These are phyloP conservation scores for Orycteropus afer DNA, from an alignment of 2,113 vertebrate genomes.

Conservation along the genomic window DNA sequence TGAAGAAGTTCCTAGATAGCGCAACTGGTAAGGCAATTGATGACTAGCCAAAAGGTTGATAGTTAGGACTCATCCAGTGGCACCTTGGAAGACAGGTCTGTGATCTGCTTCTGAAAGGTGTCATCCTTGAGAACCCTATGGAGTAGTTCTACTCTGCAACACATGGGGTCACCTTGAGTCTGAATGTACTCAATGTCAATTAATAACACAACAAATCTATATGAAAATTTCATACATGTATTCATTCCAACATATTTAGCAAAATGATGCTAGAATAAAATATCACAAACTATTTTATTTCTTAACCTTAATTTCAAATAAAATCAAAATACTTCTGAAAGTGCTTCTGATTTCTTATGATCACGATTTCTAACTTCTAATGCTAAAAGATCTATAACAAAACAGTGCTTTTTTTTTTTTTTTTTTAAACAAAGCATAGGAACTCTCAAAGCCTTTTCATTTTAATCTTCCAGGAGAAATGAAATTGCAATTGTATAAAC, in stretches of 20 bases:
- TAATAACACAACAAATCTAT: neutral
- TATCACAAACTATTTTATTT: neutral
- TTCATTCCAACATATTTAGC: neutral
- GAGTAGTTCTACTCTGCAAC: neutral
- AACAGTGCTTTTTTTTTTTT: too few relatives aligned
- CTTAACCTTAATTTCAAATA: neutral
- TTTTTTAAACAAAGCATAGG: neutral
- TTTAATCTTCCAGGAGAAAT: slow-evolving; percentile 12
- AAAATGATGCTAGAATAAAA: neutral
- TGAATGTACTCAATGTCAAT: neutral
- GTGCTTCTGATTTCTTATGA: neutral
- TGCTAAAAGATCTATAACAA: neutral
- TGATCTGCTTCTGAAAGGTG: neutral
- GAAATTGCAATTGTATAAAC: slow-evolving; percentile 50
- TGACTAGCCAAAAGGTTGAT: neutral
- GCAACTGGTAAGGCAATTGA: too few relatives aligned
- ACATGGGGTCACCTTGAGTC: neutral
- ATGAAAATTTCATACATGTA: neutral
- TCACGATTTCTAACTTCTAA: neutral
- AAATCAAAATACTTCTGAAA: neutral
- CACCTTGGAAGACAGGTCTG: neutral
- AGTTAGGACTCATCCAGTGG: neutral
- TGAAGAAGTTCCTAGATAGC: neutral
- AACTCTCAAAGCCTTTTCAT: neutral
- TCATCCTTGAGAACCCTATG: neutral